phyloP scores from a whole-genome alignment of 2,888 invertebrate species.

The Diplazon laetatorius region DNA sequence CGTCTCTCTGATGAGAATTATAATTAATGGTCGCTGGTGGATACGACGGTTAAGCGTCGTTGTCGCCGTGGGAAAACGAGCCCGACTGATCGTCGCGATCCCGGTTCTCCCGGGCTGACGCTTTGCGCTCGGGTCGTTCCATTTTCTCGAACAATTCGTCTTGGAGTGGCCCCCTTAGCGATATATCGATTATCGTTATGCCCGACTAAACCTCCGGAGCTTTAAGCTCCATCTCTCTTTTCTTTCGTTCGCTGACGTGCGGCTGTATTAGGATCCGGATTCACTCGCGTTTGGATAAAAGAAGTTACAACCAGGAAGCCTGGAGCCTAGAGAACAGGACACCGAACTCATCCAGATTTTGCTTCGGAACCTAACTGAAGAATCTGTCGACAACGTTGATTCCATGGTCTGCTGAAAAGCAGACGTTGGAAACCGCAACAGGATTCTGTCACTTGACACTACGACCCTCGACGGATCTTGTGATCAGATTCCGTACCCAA shows the following conservation, averaged over 20 bases:
- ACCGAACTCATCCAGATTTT: too few species aligned
- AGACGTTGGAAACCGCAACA: too few species aligned
- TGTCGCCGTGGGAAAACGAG: background rate
- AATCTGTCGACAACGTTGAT: too few species aligned
- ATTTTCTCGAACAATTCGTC: conserved; percentile 12
- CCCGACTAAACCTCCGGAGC: background rate
- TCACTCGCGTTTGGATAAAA: too few species aligned
- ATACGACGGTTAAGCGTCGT: conserved; percentile 18
- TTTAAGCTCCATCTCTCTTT: background rate
- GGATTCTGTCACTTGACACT: too few species aligned
- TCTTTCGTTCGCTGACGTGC: background rate
- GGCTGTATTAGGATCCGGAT: too few species aligned
- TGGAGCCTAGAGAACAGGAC: too few species aligned
- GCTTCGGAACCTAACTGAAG: too few species aligned
- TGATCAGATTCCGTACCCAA: too few species aligned
- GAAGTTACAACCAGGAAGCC: too few species aligned
- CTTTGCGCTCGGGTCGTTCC: conserved; percentile 1
- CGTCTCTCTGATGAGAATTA: conserved; percentile 22
- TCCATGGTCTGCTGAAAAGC: too few species aligned
- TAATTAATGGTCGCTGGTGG: conserved; percentile 37
- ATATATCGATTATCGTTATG: conserved; percentile 8
- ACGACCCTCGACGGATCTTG: too few species aligned
- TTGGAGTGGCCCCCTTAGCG: conserved; percentile 21
- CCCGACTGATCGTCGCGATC: conserved; percentile 18
- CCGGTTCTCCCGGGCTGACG: background rate